Percentiles rank a stretch among this genome's conserved stretches.
These are phyloP conservation scores for Alviniconcha marisindica DNA, from an alignment of 1,140 invertebrate genomes.

Conservation along the genomic window DNA sequence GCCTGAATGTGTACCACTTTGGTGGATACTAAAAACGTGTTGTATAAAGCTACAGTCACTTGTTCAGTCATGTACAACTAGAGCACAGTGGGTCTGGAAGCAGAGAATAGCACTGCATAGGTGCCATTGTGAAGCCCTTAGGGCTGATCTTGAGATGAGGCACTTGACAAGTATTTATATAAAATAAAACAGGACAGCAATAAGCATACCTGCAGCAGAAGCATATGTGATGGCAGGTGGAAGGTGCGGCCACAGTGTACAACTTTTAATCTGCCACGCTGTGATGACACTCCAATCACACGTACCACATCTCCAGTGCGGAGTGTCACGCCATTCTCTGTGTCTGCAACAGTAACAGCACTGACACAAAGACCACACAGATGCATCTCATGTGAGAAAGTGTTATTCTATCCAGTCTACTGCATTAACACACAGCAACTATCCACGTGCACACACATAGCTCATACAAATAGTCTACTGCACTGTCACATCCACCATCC, in stretches of 20 bases:
- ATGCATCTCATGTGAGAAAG: not conserved
- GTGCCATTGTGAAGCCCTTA: too few species aligned
- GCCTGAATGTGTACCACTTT: too few species aligned
- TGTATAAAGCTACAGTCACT: too few species aligned
- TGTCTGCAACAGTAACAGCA: slow-evolving; percentile 74
- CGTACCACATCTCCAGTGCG: slow-evolving; percentile 89
- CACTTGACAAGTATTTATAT: too few species aligned
- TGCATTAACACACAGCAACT: not conserved
- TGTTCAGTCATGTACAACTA: too few species aligned
- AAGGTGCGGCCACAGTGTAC: slow-evolving; percentile 88
- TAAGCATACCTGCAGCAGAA: slow-evolving; percentile 82
- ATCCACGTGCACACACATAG: not conserved
- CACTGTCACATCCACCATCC: too few species aligned
- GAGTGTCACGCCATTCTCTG: slow-evolving; percentile 80
- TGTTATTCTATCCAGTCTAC: not conserved
- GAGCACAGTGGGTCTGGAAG: too few species aligned
- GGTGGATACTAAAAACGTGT: too few species aligned
- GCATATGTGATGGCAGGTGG: slow-evolving; percentile 91
- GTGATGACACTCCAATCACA: slow-evolving; percentile 87
- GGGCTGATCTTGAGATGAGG: too few species aligned
- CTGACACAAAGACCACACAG: slow-evolving; percentile 42
- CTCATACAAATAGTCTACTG: too few species aligned
- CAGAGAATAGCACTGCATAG: too few species aligned
- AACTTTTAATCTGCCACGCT: slow-evolving; percentile 88
- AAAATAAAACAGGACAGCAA: not conserved